Conservation (phyloP, 2,113 vertebrate species). For the Anser cygnoides region DNA sequence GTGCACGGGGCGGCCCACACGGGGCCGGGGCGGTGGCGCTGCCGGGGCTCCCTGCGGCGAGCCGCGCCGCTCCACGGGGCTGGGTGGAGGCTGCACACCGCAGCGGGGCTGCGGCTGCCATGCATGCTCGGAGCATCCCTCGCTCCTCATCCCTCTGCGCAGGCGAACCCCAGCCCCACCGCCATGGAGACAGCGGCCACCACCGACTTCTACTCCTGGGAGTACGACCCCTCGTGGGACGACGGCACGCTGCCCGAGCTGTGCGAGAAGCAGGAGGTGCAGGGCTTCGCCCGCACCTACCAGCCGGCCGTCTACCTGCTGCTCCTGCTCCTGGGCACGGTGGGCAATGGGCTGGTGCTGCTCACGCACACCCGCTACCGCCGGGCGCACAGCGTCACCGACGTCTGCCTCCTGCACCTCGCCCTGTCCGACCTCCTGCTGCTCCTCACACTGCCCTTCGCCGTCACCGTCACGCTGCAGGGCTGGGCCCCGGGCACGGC, state of each 20-base stretch:
- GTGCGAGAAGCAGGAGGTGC: constrained; percentile 75
- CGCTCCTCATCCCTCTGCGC: background rate
- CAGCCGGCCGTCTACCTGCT: constrained; percentile 79
- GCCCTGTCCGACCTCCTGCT: constrained; percentile 89
- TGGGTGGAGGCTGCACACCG: background rate
- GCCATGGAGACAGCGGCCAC: background rate
- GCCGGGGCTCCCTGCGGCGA: accelerated
- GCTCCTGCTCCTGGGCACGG: constrained; percentile 80
- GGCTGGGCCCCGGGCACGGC: constrained; percentile 75
- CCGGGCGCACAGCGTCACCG: constrained; percentile 77
- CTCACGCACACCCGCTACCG: constrained; percentile 83
- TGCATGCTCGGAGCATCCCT: background rate
- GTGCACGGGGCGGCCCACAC: accelerated
- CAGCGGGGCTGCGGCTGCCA: accelerated
- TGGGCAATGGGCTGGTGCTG: constrained; percentile 89
- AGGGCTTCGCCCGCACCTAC: constrained; percentile 74
- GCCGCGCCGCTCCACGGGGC: too few relatives aligned
- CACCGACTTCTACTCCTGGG: constrained; percentile 32
- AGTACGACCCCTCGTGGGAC: background rate
- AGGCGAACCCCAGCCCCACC: background rate
- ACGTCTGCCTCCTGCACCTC: constrained; percentile 88
- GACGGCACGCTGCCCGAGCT: background rate
- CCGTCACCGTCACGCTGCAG: constrained; percentile 50
- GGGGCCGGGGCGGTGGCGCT: too few relatives aligned
- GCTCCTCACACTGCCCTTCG: constrained; percentile 85